Base-by-base conservation (phyloP, 1,140 invertebrate species). In the Caenorhabditis tropicalis region DNA sequence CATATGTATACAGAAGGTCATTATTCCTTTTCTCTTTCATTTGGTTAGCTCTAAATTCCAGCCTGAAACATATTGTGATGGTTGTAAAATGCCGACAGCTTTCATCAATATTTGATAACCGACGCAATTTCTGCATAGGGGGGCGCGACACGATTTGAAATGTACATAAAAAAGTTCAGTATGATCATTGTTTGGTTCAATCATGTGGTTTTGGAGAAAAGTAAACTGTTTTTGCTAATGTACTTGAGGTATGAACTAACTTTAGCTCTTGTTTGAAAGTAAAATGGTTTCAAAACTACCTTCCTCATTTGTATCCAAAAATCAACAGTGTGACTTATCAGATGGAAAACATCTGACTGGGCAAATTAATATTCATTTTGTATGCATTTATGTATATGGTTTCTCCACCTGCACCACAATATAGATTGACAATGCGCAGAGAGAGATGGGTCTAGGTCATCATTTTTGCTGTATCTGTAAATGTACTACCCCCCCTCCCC, bases 191-290 rank as follows among this genome's bases (percentile, higher is more conserved):
- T 43, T 12, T 74, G 65, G n/a, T 65, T 65, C 24, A 74, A 74
- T 74, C 65, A 74, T 74, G 65, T 74, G 65, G 36, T 74, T 74
- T 56, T 74, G 24, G n/a, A 24, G 36, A 74, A 74, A 74, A 74
- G 65, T 74, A 74, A 74, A 74, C 65, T 39, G 65, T 74, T 39
- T 74, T 43, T 46, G 65, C 36, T 74, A 27, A 39, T 74, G 65
- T 43, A 74, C 65, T 74, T 43, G 65, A 74, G 36, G 27, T 39
- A 16, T 65, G 58, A 36, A 65, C 53, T 27, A 15, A n/a, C 21
- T 6, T 16, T n/a, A 12, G 43, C 43, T 46, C 19, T 16, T 51
- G 16, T n/a, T n/a, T n/a, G n/a, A n/a, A n/a, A n/a, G n/a, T n/a
- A n/a, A n/a, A 43, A 43, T 6, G 12, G 39, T 12, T 12, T 43